Conservation (phyloP, 2,888 invertebrate species). For the Acleris cristana region DNA sequence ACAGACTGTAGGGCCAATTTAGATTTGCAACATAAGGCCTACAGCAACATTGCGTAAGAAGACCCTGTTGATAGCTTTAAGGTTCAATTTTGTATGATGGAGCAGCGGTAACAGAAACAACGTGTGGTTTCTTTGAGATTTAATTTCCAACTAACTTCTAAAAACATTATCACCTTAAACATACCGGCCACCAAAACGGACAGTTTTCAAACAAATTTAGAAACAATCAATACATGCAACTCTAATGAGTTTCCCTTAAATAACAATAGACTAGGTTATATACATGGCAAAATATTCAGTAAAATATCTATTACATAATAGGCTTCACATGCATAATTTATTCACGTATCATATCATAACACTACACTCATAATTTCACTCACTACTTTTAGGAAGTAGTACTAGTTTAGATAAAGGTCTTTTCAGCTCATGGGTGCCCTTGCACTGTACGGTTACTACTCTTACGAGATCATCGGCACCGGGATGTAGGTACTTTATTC, state of each 20-base stretch:
- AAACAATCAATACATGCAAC: not conserved
- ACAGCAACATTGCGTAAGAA: too few species aligned
- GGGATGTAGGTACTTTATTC: conserved; percentile 4
- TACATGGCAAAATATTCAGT: not conserved
- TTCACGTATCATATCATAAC: not conserved
- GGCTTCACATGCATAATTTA: not conserved
- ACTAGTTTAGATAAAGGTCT: not conserved
- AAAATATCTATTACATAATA: not conserved
- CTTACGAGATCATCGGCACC: conserved; percentile 6
- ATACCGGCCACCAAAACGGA: conserved; percentile 6
- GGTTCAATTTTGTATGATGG: too few species aligned
- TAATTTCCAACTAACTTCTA: not conserved
- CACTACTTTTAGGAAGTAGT: not conserved
- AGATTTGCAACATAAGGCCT: too few species aligned
- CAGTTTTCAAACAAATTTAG: not conserved
- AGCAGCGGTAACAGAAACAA: too few species aligned
- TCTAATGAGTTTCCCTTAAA: not conserved
- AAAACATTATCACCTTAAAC: not conserved
- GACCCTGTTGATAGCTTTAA: too few species aligned
- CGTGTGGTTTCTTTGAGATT: too few species aligned
- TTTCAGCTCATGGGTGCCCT: not conserved
- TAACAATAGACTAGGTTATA: not conserved
- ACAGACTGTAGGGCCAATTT: too few species aligned
- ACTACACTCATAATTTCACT: not conserved
- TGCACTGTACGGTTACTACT: conserved; percentile 19